Evolutionary conservation across 2,797 vertebrate genomes (phyloP), one percentile per base, ranked within the genome.

Genomic region (Enteromius paludinosus): DNA sequence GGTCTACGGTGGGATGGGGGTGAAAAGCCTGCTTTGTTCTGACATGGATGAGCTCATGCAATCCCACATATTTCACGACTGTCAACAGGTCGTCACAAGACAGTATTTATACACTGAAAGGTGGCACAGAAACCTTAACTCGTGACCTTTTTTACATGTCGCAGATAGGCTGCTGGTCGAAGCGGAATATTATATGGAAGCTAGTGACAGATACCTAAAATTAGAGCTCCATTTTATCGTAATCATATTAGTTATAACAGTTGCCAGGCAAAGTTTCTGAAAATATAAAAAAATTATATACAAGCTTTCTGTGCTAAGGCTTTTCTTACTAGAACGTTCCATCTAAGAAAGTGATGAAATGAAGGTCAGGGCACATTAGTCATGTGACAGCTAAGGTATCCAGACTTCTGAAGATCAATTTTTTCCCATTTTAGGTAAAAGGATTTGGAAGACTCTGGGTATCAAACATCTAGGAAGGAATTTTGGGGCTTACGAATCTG

Each of bases 351-450:
- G 28, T 15, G 30, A 54, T 35, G 30, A 73, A n/a, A 54, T n/a
- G 3, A 73, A 73, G 18, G 5, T 52, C 47, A 72, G 47, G 28
- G 30, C 47, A 33, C 25, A 54, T 35, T 6, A 73, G 18, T 30
- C 47, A 35, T n/a, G 45, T 18, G 45, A 65, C 30, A 35, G 14
- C 30, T 65, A 68, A 73, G 30, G 30, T 11, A 74, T 54, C 49
- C 54, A 30, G 47, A 49, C 23, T 3, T 66, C 18, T 52, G 9
- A 65, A 47, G 10, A n/a, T 15, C 23, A 41, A 33, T 78, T 49
- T 80, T 14, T 85, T 15, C 3, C 84, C 86, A 88, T 91, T 90
- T 90, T 87, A 84, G 88, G 88, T 87, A 70, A 90, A 86, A 61
- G 56, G 11, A 56, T 56, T 9, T 56, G 54, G n/a, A 56, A 59